Evolutionary conservation across 2,888 invertebrate species (phyloP).

Genomic region (Zonitis immaculata): DNA sequence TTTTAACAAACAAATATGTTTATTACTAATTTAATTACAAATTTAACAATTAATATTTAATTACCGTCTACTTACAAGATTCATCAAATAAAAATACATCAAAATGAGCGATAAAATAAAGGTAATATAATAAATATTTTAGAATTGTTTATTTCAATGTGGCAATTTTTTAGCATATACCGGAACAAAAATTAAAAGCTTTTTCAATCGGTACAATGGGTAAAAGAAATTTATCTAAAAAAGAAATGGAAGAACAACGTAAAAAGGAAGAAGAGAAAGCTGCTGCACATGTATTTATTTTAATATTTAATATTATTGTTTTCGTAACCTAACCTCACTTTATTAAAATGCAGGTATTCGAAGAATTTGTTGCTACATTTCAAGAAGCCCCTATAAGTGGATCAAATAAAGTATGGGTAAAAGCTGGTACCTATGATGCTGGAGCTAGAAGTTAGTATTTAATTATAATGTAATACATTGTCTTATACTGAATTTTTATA

Average conservation of each 20-base stretch:
- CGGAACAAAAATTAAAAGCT: constrained; percentile 72
- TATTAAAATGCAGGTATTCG: constrained; percentile 66
- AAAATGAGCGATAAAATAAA: constrained; percentile 27
- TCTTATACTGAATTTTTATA: constrained; percentile 38
- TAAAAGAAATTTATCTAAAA: constrained; percentile 70
- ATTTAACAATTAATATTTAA: too few relatives aligned
- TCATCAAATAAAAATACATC: too few relatives aligned
- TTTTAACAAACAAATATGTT: too few relatives aligned
- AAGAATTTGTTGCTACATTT: constrained; percentile 97
- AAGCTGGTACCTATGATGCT: constrained; percentile 96
- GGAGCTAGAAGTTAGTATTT: constrained; percentile 74
- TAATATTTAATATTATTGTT: constrained; percentile 1
- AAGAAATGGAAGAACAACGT: constrained; percentile 77
- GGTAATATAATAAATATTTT: constrained; percentile 10
- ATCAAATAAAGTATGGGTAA: constrained; percentile 86
- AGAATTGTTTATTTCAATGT: not conserved
- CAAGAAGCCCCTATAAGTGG: constrained; percentile 78
- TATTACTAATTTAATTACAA: too few relatives aligned
- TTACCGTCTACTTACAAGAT: too few relatives aligned
- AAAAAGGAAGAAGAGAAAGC: constrained; percentile 87
- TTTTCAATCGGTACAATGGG: constrained; percentile 72
- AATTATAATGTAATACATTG: not conserved
- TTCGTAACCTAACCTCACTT: constrained; percentile 6
- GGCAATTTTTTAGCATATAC: constrained; percentile 34
- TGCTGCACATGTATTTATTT: constrained; percentile 78